phyloP scores from a whole-genome alignment of 2,888 invertebrate genomes.

The Acleris sparsana region DNA sequence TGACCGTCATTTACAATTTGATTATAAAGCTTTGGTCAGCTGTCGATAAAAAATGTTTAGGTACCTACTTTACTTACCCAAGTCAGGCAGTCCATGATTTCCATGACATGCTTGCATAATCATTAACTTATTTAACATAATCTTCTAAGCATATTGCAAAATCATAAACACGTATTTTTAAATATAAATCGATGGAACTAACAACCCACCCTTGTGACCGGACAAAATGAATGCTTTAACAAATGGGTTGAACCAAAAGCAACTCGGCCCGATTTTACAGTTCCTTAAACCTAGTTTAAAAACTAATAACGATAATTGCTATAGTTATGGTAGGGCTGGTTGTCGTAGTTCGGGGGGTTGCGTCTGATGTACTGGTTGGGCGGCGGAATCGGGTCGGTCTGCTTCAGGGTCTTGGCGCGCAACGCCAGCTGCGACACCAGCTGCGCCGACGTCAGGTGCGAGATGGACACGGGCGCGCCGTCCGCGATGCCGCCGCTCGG shows the following conservation, averaged over 20 bases:
- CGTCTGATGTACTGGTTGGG: constrained; percentile 52
- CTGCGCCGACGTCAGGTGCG: constrained; percentile 77
- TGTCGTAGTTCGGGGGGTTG: constrained; percentile 38
- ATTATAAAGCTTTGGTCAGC: neutral
- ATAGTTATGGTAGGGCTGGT: constrained; percentile 53
- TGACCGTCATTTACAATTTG: neutral
- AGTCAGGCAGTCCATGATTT: too few relatives aligned
- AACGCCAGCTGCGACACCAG: constrained; percentile 76
- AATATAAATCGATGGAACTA: too few relatives aligned
- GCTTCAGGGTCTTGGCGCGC: constrained; percentile 73
- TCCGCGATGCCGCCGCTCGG: constrained; percentile 65
- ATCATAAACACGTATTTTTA: too few relatives aligned
- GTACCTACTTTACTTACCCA: too few relatives aligned
- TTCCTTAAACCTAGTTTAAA: constrained; percentile 9
- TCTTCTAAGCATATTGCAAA: too few relatives aligned
- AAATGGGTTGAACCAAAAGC: neutral
- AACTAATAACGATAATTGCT: constrained; percentile 58
- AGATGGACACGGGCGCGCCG: constrained; percentile 69
- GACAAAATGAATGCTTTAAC: too few relatives aligned
- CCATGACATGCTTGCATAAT: too few relatives aligned
- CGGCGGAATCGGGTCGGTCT: constrained; percentile 49
- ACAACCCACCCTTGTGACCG: too few relatives aligned
- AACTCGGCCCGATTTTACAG: neutral
- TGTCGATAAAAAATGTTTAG: too few relatives aligned
- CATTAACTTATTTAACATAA: too few relatives aligned